Conservation (phyloP, 2,113 vertebrate genomes). For the Patagioenas fasciata region DNA sequence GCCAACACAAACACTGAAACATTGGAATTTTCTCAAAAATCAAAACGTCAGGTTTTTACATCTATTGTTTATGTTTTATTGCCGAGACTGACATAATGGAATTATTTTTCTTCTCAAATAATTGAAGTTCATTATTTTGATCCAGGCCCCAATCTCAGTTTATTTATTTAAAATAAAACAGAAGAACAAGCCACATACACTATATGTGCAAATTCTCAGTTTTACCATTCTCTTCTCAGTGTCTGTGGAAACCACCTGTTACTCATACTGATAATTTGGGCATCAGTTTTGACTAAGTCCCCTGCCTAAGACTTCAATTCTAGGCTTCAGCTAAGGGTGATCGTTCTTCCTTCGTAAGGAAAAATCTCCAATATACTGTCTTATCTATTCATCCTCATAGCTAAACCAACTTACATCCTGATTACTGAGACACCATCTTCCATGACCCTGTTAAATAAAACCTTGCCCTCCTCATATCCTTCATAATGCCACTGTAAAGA, state of each 20-base stretch:
- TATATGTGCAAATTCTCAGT: not conserved
- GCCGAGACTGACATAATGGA: not conserved
- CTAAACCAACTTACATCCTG: not conserved
- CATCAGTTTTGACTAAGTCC: not conserved
- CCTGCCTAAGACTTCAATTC: not conserved
- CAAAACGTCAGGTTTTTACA: not conserved
- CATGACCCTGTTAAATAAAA: slow-evolving; percentile 29
- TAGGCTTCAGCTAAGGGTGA: not conserved
- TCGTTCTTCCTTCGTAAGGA: not conserved
- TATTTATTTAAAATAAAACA: not conserved
- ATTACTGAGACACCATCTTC: not conserved
- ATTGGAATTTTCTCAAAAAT: not conserved
- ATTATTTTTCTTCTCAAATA: not conserved
- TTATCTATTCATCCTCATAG: slow-evolving; percentile 1
- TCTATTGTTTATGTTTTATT: not conserved
- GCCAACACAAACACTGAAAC: not conserved
- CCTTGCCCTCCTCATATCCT: slow-evolving; percentile 2
- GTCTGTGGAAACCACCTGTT: not conserved
- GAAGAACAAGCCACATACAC: fast-evolving
- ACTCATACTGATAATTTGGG: not conserved
- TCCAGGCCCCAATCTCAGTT: not conserved
- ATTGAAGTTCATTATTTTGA: not conserved
- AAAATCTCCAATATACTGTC: not conserved
- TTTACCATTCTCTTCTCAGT: not conserved
- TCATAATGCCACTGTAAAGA: not conserved